A percentile compares a stretch with the other conserved stretches of the same genome.
phyloP scores from a whole-genome alignment of 2,888 invertebrate genomes.

The Epinotia nisella region DNA sequence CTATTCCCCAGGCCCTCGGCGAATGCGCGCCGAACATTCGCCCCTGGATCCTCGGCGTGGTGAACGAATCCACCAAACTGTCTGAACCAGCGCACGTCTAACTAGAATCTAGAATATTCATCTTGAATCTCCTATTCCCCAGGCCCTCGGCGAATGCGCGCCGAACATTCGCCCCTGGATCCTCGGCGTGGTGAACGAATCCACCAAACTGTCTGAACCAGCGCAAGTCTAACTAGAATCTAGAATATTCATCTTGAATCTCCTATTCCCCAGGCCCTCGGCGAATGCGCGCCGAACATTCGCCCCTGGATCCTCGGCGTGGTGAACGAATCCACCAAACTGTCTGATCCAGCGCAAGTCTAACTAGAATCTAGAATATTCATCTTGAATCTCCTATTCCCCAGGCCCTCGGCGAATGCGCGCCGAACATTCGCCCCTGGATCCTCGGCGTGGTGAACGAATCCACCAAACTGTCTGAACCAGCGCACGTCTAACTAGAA shows the following conservation, averaged over 20 bases:
- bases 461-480: no score
- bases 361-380: no score
- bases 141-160: constrained; percentile 86
- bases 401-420: no score
- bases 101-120: constrained; percentile 90
- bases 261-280: no score
- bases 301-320: no score
- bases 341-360: no score
- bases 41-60: constrained; percentile 85
- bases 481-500: no score
- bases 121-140: constrained; percentile 14
- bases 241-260: constrained; percentile 85
- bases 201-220: constrained; percentile 90
- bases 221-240: constrained; percentile 93
- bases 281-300: no score
- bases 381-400: no score
- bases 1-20: constrained; percentile 79
- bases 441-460: no score
- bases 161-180: constrained; percentile 86
- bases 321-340: no score
- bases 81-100: constrained; percentile 91
- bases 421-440: no score
- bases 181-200: constrained; percentile 78
- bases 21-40: constrained; percentile 85
- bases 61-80: constrained; percentile 88